Evolutionary conservation across 2,113 vertebrate genomes (phyloP).

Genomic region (Bubo scandiacus): DNA sequence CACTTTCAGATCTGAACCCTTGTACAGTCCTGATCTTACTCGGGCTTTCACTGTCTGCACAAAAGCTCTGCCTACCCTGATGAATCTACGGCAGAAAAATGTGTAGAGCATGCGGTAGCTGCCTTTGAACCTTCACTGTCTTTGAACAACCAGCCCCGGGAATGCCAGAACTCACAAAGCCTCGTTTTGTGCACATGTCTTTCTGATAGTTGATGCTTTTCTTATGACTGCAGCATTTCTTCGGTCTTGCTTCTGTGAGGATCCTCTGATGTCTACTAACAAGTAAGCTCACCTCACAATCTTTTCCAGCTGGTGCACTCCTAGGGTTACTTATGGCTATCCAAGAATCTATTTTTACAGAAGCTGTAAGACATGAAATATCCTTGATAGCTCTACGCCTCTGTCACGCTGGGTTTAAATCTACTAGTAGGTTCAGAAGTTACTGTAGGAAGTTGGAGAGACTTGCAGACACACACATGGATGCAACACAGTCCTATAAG

Average conservation of each 20-base stretch:
- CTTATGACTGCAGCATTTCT: background rate
- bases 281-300: background rate
- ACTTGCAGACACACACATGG: background rate
- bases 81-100: fast-evolving
- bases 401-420: background rate
- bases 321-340: background rate
- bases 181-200: background rate
- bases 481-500: background rate
- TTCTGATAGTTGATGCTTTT: background rate
- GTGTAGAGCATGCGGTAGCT: background rate
- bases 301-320: background rate
- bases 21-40: background rate
- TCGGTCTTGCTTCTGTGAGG: background rate
- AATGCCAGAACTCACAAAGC: background rate
- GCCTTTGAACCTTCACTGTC: background rate
- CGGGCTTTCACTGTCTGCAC: background rate
- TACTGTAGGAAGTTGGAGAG: background rate
- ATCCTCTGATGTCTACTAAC: background rate
- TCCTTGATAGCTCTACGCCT: background rate
- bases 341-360: background rate
- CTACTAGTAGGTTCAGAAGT: background rate
- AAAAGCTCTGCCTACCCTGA: background rate
- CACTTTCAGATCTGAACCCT: background rate
- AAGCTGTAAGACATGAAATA: background rate
- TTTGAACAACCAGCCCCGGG: background rate